phyloP scores from a whole-genome alignment of 2,797 vertebrate genomes.

The Clamator glandarius region DNA sequence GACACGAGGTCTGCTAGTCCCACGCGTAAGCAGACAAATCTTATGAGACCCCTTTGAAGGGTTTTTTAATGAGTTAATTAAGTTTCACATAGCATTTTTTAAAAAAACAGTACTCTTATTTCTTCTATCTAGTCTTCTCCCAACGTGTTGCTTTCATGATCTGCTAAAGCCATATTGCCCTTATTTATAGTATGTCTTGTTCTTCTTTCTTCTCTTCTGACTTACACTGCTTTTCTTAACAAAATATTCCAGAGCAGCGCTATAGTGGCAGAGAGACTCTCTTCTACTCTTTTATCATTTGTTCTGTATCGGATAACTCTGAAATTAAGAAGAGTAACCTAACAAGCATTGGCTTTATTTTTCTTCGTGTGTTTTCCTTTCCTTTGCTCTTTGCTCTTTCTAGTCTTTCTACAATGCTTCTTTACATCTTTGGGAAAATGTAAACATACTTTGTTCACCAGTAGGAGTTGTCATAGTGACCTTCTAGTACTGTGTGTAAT shows the following conservation, averaged over 20 bases:
- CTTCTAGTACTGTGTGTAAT: not conserved
- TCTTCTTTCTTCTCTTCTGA: not conserved
- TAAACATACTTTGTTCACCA: not conserved
- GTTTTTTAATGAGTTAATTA: not conserved
- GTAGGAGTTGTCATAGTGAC: not conserved
- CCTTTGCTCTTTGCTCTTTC: not conserved
- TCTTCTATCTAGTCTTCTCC: not conserved
- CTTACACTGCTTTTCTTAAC: not conserved
- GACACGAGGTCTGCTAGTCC: not conserved
- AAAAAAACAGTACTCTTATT: not conserved
- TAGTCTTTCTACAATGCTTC: not conserved
- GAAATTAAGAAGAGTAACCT: not conserved
- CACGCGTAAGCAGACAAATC: fast-evolving
- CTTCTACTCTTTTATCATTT: not conserved
- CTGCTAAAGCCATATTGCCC: not conserved
- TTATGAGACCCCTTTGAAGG: not conserved
- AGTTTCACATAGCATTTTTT: not conserved
- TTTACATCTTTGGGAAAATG: not conserved
- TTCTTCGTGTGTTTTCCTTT: not conserved
- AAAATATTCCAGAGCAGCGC: not conserved
- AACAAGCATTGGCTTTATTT: not conserved
- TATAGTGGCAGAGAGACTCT: not conserved
- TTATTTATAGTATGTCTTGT: not conserved
- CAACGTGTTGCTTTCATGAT: not conserved
- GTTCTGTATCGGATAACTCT: not conserved